Evolutionary conservation across 2,113 vertebrate species (phyloP), one percentile per base, ranked within the genome.

Genomic region (Ptychochromis oligacanthus): DNA sequence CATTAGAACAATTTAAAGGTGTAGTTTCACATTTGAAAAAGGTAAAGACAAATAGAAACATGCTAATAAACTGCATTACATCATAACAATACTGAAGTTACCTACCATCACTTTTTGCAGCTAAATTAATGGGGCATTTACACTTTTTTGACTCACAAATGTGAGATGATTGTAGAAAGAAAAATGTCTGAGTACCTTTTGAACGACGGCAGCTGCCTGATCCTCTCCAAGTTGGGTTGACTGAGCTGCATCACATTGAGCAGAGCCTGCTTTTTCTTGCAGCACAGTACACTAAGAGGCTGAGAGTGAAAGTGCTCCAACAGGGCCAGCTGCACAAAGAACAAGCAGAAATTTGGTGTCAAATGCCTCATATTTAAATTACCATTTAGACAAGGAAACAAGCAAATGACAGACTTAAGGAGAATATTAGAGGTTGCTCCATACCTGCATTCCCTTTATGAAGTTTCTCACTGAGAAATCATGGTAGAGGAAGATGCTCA

Each of bases 391-490:
- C 7, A 24, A 28, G 20, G 6, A 36, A 13, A 20, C 6, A 24
- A 20, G 3, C 20, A 26, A 26, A 20, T 72, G n/a, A 38, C 38
- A 54, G 26, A 80, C 60, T 9, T 52, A 24, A 31, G 6, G 4
- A 5, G 46, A n/a, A 49, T 6, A 2, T 24, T 8, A 15, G 13
- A 54, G 6, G 46, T 20, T 15, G 1, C 36, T 72, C 36, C 78
- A 93, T 94, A 99, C 98, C 98, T 99, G 97, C 80, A 99, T 91
- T 86, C 98, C 98, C 95, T 98, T 99, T 90, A 99, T 95, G 92
- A 99, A 99, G 90, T 98, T 99, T 75, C 96, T 95, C 78, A 99
- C 97, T 80, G 98, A 99, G 94, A 99, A 99, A 83, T 99, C 98
- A 61, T 99, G 98, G 90, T 97, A 99, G 57, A 99, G 95, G 95